Evolutionary conservation across 1,140 invertebrate species (phyloP), one percentile per base, ranked within the genome.

Genomic region (Euschistus heros): DNA sequence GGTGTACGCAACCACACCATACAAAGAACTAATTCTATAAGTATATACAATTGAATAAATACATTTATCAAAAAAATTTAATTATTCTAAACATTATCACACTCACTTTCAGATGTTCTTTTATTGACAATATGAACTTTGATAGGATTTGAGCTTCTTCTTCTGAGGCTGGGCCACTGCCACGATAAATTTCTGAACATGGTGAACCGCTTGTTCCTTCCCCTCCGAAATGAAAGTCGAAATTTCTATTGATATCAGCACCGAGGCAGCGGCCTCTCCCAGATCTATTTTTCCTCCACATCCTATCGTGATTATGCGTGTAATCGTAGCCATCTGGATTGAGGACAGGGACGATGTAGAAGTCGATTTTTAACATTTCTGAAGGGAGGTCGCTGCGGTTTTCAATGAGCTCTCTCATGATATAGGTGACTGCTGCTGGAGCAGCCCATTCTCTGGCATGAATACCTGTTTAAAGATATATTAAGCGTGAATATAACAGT

Each of bases 361-460:
- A 81, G 69, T 81, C 79, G 65, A 68, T 65, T 64, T 84, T 81
- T 46, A 86, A 84, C 63, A 94, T 77, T 20, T 87, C 77, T 62
- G 84, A 77, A 6, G 83, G 76, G 70, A 88, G 82, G 13, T 79
- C 80, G n/a, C 85, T 80, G 72, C 82, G 84, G 70, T 85, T 86
- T 70, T 87, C 85, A 3, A 87, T 82, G 59, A 95, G 75, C 73
- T 91, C 84, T 71, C 87, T 86, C 24, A 85, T 78, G 8, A 86
- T 77, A 68, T 82, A 86, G 18, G 82, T 78, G 13, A 81, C 81
- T 0, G 79, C 74, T 0, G 89, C 87, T 10, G 87, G 86, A 0
- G 87, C 82, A 47, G 91, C 87, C 89, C 89, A 92, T 78, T 92
- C 86, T 64, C 84, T 77, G 0, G 85, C 83, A 70, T 86, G 85